Base-by-base conservation (phyloP, 30 jellyfish, hydroid and myxozoan species). In the Sanderia malayensis region DNA sequence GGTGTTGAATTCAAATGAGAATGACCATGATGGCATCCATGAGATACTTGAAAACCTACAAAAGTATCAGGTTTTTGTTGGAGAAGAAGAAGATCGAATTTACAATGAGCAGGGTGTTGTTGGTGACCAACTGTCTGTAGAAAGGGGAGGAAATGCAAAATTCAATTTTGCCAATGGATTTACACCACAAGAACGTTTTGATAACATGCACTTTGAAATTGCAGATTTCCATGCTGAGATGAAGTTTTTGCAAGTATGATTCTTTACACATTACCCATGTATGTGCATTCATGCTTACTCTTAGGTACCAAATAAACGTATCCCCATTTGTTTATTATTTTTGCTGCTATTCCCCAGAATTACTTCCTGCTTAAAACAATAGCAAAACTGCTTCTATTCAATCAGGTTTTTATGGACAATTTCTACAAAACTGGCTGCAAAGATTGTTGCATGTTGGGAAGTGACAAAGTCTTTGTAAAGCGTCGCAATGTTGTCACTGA, bases 121-220 rank as follows among this genome's bases (percentile, higher is more conserved):
- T n/a, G n/a, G n/a, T n/a, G 79, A 67, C 32, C 79, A 67, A 31
- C 31, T 67, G 10, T 25, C 55, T 8, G 71, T 67, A 2, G 79
- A 67, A 22, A 23, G 79, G 32, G 70, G 73, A 4, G 79, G 28
- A 3, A 67, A 67, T 31, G 44, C 44, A 21, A 23, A 32, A 20
- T 34, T 67, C 15, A 61, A 67, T 17, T 21, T 32, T 34, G 19
- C 70, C 71, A 67, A 67, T 41, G 79, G 79, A 18, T 67, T 67
- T 22, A 41, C 29, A 34, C 79, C 79, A 9, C 73, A 67, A 30
- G 79, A 67, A 67, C 70, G 79, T 8, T 67, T 67, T 67, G 79
- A 67, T 3, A 18, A 41, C 10, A n/a, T n/a, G n/a, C n/a, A n/a
- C n/a, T n/a, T n/a, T n/a, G n/a, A n/a, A n/a, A n/a, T n/a, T n/a